Percentiles rank a stretch among this genome's conserved stretches.
Conservation (phyloP, 2,797 vertebrate genomes). For the Chelon labrosus region DNA sequence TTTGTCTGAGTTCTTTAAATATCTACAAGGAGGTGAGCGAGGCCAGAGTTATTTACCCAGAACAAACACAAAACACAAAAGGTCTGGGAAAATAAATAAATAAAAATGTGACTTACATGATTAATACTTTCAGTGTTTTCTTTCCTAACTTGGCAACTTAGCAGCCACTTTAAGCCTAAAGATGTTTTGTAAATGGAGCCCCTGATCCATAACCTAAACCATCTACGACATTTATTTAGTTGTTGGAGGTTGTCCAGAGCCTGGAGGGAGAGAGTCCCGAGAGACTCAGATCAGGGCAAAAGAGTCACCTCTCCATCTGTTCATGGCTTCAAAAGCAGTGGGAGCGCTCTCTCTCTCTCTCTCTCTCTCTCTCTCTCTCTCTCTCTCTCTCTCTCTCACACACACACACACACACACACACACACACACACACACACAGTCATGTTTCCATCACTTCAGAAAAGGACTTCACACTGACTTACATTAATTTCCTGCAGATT, state of each 20-base stretch:
- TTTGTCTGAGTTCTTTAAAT: neutral
- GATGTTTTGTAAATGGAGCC: slow-evolving; percentile 7
- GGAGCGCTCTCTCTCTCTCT: no score
- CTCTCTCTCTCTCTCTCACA: neutral
- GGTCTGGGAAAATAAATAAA: no score
- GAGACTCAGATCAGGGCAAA: slow-evolving; percentile 50
- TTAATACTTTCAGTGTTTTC: no score
- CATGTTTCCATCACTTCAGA: slow-evolving; percentile 25
- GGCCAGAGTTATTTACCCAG: neutral
- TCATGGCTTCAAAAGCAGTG: slow-evolving; percentile 49
- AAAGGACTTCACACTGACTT: slow-evolving; percentile 23
- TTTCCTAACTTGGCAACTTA: neutral
- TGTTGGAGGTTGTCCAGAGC: slow-evolving; percentile 51
- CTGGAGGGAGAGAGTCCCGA: slow-evolving; percentile 46
- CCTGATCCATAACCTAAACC: slow-evolving; percentile 21
- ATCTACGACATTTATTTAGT: slow-evolving; percentile 32
- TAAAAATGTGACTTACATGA: no score
- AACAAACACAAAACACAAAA: neutral
- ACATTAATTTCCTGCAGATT: slow-evolving; percentile 7
- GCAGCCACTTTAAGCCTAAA: slow-evolving; percentile 1
- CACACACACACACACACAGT: slow-evolving; percentile 10
- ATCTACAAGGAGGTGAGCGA: neutral
- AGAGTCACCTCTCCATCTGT: slow-evolving; percentile 63
- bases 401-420: slow-evolving; percentile 12
- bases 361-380: no score